Conservation (phyloP, 2,888 invertebrate genomes). For the Idaea aversata region DNA sequence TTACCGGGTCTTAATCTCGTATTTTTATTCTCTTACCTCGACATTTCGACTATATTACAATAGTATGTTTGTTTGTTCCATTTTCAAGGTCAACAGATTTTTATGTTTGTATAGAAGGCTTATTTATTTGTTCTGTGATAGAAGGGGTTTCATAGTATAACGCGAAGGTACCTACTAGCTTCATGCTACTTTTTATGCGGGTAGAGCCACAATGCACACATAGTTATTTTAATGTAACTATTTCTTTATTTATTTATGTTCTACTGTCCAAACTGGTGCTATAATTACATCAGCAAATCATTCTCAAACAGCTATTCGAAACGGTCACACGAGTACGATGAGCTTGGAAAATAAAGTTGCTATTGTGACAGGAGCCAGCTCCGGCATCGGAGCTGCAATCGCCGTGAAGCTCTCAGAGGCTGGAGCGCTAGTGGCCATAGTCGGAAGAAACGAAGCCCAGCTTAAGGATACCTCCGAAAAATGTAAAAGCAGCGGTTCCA, state of each 20-base stretch:
- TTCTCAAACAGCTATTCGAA: background rate
- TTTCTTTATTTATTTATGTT: background rate
- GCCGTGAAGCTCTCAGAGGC: slow-evolving; percentile 29
- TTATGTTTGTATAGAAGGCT: too few relatives aligned
- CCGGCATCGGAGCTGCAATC: slow-evolving; percentile 36
- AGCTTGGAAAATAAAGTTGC: slow-evolving; percentile 36
- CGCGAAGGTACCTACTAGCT: too few relatives aligned
- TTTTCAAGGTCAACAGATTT: too few relatives aligned
- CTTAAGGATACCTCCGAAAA: slow-evolving; percentile 29
- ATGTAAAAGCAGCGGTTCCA: slow-evolving; percentile 30
- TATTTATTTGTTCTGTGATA: too few relatives aligned
- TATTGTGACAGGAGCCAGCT: slow-evolving; percentile 38
- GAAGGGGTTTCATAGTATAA: too few relatives aligned
- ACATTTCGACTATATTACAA: too few relatives aligned
- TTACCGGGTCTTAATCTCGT: too few relatives aligned
- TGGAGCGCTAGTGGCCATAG: slow-evolving; percentile 33
- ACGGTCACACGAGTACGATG: slow-evolving; percentile 18
- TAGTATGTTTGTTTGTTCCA: too few relatives aligned
- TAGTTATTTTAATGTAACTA: too few relatives aligned
- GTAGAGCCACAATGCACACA: too few relatives aligned
- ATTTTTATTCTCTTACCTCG: too few relatives aligned
- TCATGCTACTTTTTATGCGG: too few relatives aligned
- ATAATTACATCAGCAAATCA: background rate
- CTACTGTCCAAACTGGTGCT: background rate
- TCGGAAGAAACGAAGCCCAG: slow-evolving; percentile 36